Evolutionary conservation across 2,797 vertebrate genomes (phyloP).

Genomic region (Melopsittacus undulatus): DNA sequence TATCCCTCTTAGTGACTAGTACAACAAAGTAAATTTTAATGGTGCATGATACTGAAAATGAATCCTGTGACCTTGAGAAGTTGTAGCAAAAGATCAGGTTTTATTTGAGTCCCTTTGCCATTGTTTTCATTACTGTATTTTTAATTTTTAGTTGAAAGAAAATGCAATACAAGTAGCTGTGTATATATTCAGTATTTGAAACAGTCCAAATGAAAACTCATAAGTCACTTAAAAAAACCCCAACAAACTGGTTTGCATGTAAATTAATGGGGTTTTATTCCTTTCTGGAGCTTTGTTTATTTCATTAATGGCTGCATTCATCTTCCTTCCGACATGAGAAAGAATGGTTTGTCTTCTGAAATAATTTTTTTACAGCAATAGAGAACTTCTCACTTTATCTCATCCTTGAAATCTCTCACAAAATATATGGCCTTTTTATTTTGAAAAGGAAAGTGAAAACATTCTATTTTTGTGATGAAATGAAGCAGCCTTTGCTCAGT

Average conservation of each 20-base stretch:
- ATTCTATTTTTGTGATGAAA: background rate
- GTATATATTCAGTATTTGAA: background rate
- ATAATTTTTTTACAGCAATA: background rate
- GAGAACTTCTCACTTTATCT: background rate
- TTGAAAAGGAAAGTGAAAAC: background rate
- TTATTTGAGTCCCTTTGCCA: constrained; percentile 47
- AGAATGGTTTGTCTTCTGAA: background rate
- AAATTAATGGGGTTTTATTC: background rate
- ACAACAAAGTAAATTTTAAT: constrained; percentile 68
- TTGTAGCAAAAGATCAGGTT: constrained; percentile 47
- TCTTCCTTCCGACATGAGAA: background rate
- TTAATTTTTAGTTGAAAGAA: constrained; percentile 5
- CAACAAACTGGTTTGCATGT: background rate
- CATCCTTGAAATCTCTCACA: background rate
- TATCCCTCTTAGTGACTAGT: constrained; percentile 46
- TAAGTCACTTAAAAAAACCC: background rate
- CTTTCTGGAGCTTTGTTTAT: background rate
- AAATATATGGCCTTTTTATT: background rate
- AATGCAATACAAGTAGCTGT: background rate
- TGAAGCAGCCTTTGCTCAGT: background rate
- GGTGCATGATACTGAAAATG: constrained; percentile 60
- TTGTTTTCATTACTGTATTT: constrained; percentile 28
- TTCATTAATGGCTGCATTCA: background rate
- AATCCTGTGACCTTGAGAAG: constrained; percentile 50
- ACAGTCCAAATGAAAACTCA: background rate